Base-by-base conservation (phyloP, 1,140 invertebrate species). In the Drosophila albomicans region DNA sequence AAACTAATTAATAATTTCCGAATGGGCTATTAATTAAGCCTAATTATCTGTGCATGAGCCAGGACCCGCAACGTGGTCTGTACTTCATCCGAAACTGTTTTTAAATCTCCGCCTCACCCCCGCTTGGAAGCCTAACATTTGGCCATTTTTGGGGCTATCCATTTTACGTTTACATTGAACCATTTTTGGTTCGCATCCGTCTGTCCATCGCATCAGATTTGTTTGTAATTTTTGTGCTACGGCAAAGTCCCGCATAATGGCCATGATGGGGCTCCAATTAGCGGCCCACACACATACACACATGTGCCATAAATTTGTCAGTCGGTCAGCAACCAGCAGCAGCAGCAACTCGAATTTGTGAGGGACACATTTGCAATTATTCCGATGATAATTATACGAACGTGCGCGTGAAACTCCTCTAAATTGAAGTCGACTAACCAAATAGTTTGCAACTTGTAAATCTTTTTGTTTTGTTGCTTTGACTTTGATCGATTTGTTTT, bases 1-100 rank as follows among this genome's bases (percentile, higher is more conserved):
- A 92, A 92, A 92, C 91, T 92, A 92, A 92, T 92, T 92, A 92
- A 92, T 92, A 92, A 92, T 92, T 92, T 92, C 86, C 91, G 91
- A 92, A 92, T 92, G 91, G 91, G 86, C 91, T 92, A 92, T 92
- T 92, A 92, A 92, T 92, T 92, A 92, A 92, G 89, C 88, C 91
- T 92, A 92, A 92, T 92, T 92, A 92, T 91, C 81, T 88, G 84
- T 88, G 84, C 84, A 87, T 88, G 84, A 78, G 84, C 78, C 82
- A 65, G 82, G 81, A 86, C 78, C 82, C 81, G 81, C 82, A 85
- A 80, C 80, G 85, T 80, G 81, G 84, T 85, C 73, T 61, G 81
- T 82, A 75, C 81, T 70, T 75, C 52, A 57, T 63, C 61, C 48
- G 56, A 54, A 35, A 48, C 16, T 58, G 35, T 25, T 41, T 41